phyloP scores from a whole-genome alignment of 2,113 vertebrate genomes.

The Microcebus ravelobensis region DNA sequence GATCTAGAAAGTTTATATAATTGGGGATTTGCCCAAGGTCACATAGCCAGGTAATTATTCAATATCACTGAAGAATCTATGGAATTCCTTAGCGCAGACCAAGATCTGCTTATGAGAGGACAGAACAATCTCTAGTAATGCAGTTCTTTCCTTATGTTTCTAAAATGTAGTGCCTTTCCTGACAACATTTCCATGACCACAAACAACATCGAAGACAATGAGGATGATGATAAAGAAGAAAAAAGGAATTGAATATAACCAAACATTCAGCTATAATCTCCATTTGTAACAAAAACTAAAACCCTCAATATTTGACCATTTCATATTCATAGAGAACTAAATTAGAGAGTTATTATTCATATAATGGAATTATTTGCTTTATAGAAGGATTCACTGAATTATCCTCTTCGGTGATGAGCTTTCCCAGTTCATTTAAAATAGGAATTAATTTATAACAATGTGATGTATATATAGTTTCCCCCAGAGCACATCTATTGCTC shows the following conservation, averaged over 20 bases:
- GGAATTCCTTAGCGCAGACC: neutral
- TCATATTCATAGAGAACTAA: conserved; percentile 40
- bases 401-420: conserved; percentile 51
- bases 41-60: neutral
- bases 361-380: conserved; percentile 68
- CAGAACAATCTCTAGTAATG: neutral
- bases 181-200: neutral
- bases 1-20: neutral
- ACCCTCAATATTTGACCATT: conserved; percentile 47
- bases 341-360: conserved; percentile 56
- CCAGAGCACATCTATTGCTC: conserved; percentile 52
- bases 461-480: conserved; percentile 52
- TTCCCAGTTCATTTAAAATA: conserved; percentile 54
- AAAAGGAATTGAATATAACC: neutral
- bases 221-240: neutral
- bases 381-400: conserved; percentile 45
- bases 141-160: neutral
- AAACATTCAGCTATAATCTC: conserved; percentile 4
- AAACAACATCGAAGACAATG: neutral
- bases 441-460: conserved; percentile 72
- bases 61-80: neutral
- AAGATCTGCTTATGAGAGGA: neutral
- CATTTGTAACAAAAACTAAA: conserved; percentile 24
- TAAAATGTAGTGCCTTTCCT: neutral
- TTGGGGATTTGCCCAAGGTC: neutral